Evolutionary conservation across 1,140 invertebrate species (phyloP), one percentile per base, ranked within the genome.

Genomic region (Drosophila ironensis): DNA sequence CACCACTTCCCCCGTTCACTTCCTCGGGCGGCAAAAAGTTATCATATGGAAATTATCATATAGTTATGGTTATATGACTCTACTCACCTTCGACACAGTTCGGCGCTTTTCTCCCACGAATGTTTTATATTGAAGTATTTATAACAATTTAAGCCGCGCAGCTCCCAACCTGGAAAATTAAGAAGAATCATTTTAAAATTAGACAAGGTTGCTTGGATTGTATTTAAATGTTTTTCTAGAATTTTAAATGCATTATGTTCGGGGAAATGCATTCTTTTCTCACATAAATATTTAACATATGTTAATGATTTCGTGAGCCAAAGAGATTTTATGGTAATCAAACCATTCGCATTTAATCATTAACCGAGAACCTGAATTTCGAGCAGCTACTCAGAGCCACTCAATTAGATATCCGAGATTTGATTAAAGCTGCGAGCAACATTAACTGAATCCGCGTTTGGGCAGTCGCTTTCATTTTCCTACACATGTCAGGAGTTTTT

Each of bases 61-160:
- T 73, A 57, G 73, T 73, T 70, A 73, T 73, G 80, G 73, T 48
- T 27, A 22, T 74, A 54, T 70, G 63, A 61, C 47, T 78, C 51
- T 69, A 90, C 91, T 93, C 93, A 98, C 97, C 96, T 96, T 92
- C 95, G 95, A 92, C 97, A 98, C 91, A 98, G 92, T 92, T 97
- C 96, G 54, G 96, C 96, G 64, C 97, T 96, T 92, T 96, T 97
- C 91, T 96, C 95, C 96, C 97, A 98, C 53, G 97, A 98, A 92
- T 98, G 97, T 91, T 94, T 95, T 87, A 98, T 97, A 91, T 96
- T 97, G 92, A 98, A 98, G 92, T 97, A 97, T 93, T 97, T 97
- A 91, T 97, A 98, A 92, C 97, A 98, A 91, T 97, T 93, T 88
- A 97, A 93, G 77, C 96, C 96, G 91, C 94, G 93, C 68, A 97